These are phyloP conservation scores for Gonioctena quinquepunctata DNA, from an alignment of 1,140 invertebrate genomes.

Conservation along the genomic window DNA sequence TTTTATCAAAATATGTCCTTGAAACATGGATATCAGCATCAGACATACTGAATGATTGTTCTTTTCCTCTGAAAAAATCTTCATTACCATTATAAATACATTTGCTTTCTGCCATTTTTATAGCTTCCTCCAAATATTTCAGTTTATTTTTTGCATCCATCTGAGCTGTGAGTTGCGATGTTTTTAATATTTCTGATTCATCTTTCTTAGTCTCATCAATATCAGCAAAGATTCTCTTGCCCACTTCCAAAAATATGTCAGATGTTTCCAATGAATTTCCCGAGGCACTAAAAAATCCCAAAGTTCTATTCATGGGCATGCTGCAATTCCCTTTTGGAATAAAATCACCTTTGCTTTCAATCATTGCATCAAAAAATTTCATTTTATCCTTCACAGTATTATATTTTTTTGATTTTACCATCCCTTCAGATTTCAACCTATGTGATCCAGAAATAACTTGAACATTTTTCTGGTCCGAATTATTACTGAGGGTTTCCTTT, in stretches of 20 bases:
- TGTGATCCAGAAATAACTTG: too few species aligned
- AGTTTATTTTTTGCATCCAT: neutral
- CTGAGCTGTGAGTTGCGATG: neutral
- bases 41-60: slow-evolving; percentile 26
- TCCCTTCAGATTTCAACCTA: neutral
- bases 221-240: neutral
- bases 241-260: neutral
- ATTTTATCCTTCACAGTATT: neutral
- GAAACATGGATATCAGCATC: slow-evolving; percentile 32
- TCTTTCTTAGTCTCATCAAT: neutral
- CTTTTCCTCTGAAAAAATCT: slow-evolving; percentile 30
- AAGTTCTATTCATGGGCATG: too few species aligned
- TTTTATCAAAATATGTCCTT: slow-evolving; percentile 42
- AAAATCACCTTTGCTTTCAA: slow-evolving; percentile 6
- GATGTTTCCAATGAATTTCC: neutral
- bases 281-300: neutral
- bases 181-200: neutral
- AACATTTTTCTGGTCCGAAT: too few species aligned
- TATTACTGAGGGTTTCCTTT: too few species aligned
- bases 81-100: neutral
- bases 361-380: slow-evolving; percentile 8
- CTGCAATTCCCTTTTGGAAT: too few species aligned
- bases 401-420: neutral
- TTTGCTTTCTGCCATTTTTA: neutral
- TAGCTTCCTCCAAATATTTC: neutral